phyloP scores from a whole-genome alignment of 2,113 vertebrate genomes.

The Seriola rivoliana region DNA sequence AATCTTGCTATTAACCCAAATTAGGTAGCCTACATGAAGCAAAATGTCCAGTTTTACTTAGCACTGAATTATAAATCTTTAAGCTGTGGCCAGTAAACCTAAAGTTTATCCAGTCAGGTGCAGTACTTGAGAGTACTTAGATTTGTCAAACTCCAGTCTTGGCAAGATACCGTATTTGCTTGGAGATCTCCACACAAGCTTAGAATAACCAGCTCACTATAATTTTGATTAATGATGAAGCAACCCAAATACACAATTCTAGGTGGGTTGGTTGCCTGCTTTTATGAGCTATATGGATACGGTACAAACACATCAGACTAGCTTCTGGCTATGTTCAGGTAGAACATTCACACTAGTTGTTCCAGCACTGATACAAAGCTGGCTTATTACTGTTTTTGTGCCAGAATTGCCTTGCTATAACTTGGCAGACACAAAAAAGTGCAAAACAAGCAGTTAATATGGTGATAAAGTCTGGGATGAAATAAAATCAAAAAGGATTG shows the following conservation, averaged over 20 bases:
- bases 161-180: background rate
- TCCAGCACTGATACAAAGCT: conserved; percentile 9
- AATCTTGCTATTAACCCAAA: background rate
- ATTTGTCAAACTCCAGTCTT: background rate
- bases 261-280: background rate
- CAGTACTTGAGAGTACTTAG: background rate
- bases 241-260: background rate
- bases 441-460: background rate
- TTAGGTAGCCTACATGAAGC: background rate
- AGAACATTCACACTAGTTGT: background rate
- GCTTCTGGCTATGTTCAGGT: background rate
- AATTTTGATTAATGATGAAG: background rate
- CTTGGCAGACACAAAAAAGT: conserved; percentile 9
- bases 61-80: background rate
- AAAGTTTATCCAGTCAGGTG: background rate
- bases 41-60: background rate
- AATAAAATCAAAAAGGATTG: background rate
- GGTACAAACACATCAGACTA: background rate
- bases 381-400: background rate
- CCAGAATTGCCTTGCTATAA: conserved; percentile 3
- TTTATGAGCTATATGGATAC: background rate
- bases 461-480: background rate
- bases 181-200: background rate
- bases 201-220: background rate
- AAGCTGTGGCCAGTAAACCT: background rate